Conservation (phyloP, 2,113 vertebrate genomes). For the Hyperoodon ampullatus region DNA sequence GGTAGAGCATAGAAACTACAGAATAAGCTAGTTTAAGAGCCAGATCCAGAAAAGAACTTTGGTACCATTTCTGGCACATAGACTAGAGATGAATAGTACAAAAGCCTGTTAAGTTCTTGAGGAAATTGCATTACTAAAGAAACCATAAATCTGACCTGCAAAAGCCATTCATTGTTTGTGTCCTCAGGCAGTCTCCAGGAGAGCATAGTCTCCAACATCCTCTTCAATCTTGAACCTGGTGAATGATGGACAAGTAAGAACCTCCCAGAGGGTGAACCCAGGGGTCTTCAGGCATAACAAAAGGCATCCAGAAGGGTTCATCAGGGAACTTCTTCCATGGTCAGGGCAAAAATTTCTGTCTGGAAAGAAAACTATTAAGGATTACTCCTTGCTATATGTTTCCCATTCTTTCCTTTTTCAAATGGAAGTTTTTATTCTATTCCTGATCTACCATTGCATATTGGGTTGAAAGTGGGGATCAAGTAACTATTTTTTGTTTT, state of each 20-base stretch:
- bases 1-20: neutral
- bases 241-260: neutral
- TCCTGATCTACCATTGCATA: neutral
- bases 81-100: neutral
- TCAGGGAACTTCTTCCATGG: neutral
- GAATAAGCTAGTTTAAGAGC: neutral
- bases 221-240: neutral
- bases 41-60: neutral
- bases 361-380: neutral
- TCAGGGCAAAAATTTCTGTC: neutral
- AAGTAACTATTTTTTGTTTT: neutral
- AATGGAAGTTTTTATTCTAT: neutral
- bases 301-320: neutral
- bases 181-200: neutral
- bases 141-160: neutral
- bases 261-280: neutral
- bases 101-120: neutral
- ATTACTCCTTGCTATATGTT: neutral
- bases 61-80: neutral
- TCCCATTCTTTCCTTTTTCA: constrained; percentile 13
- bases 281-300: neutral
- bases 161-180: neutral
- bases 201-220: neutral
- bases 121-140: neutral
- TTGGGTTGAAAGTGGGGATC: neutral